These are phyloP conservation scores for Ptilonorhynchus violaceus DNA, from an alignment of 2,113 vertebrate genomes.

Conservation along the genomic window DNA sequence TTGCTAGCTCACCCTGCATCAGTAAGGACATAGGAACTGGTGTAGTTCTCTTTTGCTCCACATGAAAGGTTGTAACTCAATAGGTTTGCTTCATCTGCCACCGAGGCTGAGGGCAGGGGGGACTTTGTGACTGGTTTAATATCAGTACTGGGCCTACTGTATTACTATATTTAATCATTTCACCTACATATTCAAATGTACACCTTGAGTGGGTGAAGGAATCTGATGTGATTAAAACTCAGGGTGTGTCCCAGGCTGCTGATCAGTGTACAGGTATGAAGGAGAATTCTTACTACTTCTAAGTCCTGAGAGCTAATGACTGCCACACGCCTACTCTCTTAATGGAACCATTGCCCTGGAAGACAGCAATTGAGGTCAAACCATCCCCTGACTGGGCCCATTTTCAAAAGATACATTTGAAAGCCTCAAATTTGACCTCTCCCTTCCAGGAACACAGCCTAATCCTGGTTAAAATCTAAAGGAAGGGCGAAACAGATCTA, in stretches of 20 bases:
- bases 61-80: neutral
- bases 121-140: neutral
- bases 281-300: neutral
- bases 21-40: neutral
- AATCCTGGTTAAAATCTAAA: neutral
- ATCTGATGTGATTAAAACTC: neutral
- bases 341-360: neutral
- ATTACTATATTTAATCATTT: neutral
- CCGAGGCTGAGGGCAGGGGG: neutral
- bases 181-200: neutral
- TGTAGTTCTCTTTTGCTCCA: neutral
- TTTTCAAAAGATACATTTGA: neutral
- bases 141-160: neutral
- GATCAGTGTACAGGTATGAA: neutral
- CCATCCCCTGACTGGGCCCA: neutral
- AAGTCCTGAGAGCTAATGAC: neutral
- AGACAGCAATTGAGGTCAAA: neutral
- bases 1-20: neutral
- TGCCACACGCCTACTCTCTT: neutral
- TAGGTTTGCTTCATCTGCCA: neutral
- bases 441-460: neutral
- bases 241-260: conserved; percentile 11
- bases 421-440: neutral
- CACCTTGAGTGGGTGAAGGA: neutral
- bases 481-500: neutral